Conservation (phyloP, 1,140 invertebrate species). For the Branchinecta lynchi region DNA sequence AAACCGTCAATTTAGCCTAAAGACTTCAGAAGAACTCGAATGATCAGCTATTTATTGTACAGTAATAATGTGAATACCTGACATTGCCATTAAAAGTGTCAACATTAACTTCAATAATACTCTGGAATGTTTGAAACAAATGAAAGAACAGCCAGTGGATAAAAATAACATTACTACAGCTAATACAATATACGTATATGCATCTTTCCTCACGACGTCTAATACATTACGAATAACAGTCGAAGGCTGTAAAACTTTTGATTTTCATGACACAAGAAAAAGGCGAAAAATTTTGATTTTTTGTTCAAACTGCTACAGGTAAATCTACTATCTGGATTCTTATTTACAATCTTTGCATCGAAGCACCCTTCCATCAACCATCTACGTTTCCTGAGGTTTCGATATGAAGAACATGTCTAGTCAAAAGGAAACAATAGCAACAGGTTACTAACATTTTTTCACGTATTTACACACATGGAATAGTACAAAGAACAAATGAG, state of each 20-base stretch:
- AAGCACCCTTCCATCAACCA: not conserved
- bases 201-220: no score
- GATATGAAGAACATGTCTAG: not conserved
- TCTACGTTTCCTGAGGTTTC: not conserved
- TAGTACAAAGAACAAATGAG: not conserved
- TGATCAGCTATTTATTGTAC: constrained; percentile 5
- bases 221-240: no score
- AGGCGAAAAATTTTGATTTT: constrained; percentile 9
- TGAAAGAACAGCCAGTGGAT: not conserved
- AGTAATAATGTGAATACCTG: not conserved
- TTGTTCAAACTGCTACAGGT: not conserved
- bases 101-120: constrained; percentile 10
- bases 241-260: constrained; percentile 4
- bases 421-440: not conserved
- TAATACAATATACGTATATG: no score
- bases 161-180: no score
- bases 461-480: not conserved
- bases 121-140: not conserved
- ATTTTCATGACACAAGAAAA: not conserved
- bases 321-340: not conserved
- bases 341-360: not conserved
- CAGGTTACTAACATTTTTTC: not conserved
- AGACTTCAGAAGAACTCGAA: not conserved
- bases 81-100: not conserved
- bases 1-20: not conserved